Evolutionary conservation across 2,113 vertebrate species (phyloP), one percentile per base, ranked within the genome.

Genomic region (Capricornis sumatraensis): DNA sequence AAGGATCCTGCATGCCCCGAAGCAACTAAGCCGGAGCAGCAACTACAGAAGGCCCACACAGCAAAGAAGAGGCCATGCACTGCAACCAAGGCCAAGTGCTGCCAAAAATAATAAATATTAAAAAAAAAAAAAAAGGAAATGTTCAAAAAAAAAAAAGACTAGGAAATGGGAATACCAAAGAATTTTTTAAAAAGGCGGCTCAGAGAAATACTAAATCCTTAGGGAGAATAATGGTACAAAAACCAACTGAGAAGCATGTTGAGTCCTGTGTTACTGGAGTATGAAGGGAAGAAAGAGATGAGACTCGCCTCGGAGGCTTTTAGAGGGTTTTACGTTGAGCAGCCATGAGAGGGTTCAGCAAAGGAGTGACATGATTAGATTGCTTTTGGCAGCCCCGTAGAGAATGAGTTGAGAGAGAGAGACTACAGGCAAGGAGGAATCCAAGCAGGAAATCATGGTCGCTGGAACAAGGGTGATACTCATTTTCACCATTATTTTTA

Each of bases 401-500:
- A 93, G 30, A 94, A 91, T 55, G 33, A 50, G 43, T 52, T 43
- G 23, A 67, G 47, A 81, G 52, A 60, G 53, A 76, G 92, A 82
- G 21, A 53, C n/a, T 81, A 25, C n/a, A 83, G 76, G 47, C 55
- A 67, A 64, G 33, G 53, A 91, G 28, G 27, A 91, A 84, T 43
- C 62, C 33, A 83, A 74, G 33, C 53, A 97, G 87, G 47, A 94
- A 88, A 74, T 33, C 30, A 67, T 88, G 76, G 62, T 64, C 9
- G 33, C 47, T 91, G 53, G 84, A 28, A 43, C 55, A 82, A 94
- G 43, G 6, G 10, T 3, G 28, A 30, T 79, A 81, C 3, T 85
- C 83, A 52, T 58, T 91, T 40, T 93, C 71, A 74, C 60, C 57
- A 50, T 78, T 95, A 92, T 90, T 93, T 94, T 83, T 93, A 87